These are phyloP conservation scores for Drosophila dives DNA, from an alignment of 2,888 invertebrate species.

Conservation along the genomic window DNA sequence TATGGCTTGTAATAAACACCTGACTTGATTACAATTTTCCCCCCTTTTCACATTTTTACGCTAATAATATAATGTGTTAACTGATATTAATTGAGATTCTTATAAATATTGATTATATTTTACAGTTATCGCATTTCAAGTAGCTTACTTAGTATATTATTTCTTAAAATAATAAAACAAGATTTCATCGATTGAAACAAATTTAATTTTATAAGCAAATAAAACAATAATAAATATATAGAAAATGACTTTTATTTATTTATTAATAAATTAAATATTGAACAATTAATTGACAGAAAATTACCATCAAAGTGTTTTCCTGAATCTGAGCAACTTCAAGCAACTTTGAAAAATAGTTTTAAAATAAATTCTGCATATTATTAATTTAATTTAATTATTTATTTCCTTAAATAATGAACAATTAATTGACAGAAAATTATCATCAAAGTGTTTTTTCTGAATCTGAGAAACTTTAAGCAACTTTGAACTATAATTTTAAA, in stretches of 20 bases:
- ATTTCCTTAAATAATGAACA: background rate
- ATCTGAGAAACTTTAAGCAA: too few relatives aligned
- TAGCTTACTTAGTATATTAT: too few relatives aligned
- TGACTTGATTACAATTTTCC: slow-evolving; percentile 5
- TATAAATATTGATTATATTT: background rate
- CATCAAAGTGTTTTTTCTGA: background rate
- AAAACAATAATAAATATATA: background rate
- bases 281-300: background rate
- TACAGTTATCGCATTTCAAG: background rate
- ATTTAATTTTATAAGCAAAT: background rate
- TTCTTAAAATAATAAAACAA: too few relatives aligned
- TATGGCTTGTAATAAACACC: slow-evolving; percentile 22
- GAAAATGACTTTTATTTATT: background rate
- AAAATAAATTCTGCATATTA: background rate
- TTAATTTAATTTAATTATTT: background rate
- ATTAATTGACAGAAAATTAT: background rate
- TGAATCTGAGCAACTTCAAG: background rate
- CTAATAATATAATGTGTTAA: background rate
- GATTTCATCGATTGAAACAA: too few relatives aligned
- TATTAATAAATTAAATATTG: background rate
- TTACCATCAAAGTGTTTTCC: background rate
- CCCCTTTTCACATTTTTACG: background rate
- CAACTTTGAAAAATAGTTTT: background rate
- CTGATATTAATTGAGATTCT: background rate
- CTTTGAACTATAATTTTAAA: background rate